Evolutionary conservation across 1,140 invertebrate genomes (phyloP).

Genomic region (Archegozetes longisetosus): DNA sequence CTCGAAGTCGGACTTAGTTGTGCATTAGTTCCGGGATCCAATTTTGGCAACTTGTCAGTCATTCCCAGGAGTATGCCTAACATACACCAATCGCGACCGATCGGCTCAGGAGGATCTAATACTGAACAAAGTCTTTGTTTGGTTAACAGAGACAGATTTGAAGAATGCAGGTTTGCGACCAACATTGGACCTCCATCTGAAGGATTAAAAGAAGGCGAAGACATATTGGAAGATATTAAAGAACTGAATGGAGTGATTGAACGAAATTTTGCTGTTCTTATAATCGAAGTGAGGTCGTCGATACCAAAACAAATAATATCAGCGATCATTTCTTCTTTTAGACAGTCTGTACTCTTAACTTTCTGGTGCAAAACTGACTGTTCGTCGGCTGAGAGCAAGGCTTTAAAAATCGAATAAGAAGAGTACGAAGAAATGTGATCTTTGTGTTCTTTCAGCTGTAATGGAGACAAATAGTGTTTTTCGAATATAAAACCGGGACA

Average conservation of each 20-base stretch:
- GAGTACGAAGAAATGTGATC: not conserved
- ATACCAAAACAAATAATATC: constrained; percentile 12
- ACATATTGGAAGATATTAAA: constrained; percentile 24
- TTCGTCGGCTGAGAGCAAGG: not conserved
- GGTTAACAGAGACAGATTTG: constrained; percentile 35
- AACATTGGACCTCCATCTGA: constrained; percentile 20
- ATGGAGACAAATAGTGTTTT: constrained; percentile 45
- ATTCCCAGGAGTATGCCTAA: constrained; percentile 54
- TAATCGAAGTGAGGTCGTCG: not conserved
- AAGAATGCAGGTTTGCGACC: constrained; percentile 36
- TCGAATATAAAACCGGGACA: constrained; percentile 49
- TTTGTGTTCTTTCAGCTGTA: constrained; percentile 37
- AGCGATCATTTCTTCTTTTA: not conserved
- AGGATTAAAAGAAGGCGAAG: constrained; percentile 6
- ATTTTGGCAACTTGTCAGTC: constrained; percentile 35
- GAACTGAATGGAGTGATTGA: not conserved
- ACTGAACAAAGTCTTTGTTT: constrained; percentile 37
- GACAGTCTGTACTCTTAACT: not conserved
- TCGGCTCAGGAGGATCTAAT: constrained; percentile 56
- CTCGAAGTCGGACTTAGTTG: constrained; percentile 33
- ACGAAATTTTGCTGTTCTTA: not conserved
- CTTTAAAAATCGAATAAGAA: not conserved
- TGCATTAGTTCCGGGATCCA: constrained; percentile 31
- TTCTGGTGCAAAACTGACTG: constrained; percentile 1
- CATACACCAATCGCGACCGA: constrained; percentile 67